phyloP scores from a whole-genome alignment of 2,113 vertebrate species.

The Anguilla japonica region DNA sequence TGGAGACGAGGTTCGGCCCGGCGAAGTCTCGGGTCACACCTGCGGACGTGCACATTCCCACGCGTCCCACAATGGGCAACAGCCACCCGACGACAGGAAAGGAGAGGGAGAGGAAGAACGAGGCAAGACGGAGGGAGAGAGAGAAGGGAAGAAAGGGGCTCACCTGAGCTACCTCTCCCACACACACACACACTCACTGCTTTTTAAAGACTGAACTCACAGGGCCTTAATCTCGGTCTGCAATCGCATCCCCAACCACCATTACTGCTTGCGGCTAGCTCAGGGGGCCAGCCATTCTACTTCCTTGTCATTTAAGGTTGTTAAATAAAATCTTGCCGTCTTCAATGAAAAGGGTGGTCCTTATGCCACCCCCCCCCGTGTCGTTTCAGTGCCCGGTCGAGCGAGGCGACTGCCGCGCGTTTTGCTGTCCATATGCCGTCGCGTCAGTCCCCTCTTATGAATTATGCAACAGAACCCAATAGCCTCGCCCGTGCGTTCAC shows the following conservation, averaged over 20 bases:
- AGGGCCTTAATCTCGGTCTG: too few species aligned
- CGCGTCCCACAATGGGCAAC: conserved; percentile 93
- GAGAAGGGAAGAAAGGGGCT: neutral
- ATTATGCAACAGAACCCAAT: conserved; percentile 4
- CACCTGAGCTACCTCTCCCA: too few species aligned
- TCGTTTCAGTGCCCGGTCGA: neutral
- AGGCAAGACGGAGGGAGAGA: neutral
- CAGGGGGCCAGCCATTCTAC: too few species aligned
- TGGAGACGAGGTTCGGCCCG: conserved; percentile 94
- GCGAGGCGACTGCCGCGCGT: neutral
- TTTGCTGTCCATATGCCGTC: neutral
- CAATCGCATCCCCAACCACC: too few species aligned
- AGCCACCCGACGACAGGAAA: conserved; percentile 77
- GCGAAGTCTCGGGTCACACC: conserved; percentile 97
- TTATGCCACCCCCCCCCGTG: neutral
- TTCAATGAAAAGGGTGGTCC: too few species aligned
- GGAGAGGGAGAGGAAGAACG: neutral
- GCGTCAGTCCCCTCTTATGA: neutral
- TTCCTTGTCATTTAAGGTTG: too few species aligned
- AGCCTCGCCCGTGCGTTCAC: neutral
- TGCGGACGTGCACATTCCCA: conserved; percentile 94
- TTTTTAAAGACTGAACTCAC: too few species aligned
- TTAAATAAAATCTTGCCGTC: too few species aligned
- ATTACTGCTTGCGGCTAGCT: too few species aligned
- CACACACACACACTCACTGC: too few species aligned